These are phyloP conservation scores for Turritopsis dohrnii DNA, from an alignment of 30 jellyfish, hydroid and myxozoan species.

Conservation along the genomic window DNA sequence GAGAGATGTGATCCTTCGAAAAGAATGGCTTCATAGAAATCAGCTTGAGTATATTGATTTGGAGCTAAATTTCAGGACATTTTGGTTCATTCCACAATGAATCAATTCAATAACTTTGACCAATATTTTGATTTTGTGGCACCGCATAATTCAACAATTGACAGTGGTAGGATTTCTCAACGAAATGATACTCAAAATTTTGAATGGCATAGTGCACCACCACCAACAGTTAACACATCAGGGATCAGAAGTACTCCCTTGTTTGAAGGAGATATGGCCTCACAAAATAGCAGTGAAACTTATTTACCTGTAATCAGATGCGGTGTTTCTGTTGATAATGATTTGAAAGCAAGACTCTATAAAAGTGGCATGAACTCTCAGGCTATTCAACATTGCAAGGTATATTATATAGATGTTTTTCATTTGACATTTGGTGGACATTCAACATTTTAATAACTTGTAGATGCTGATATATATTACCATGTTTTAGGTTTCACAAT, in stretches of 20 bases:
- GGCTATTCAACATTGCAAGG: neutral
- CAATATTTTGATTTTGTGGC: constrained; percentile 22
- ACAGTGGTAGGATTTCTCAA: constrained; percentile 27
- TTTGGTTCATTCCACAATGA: neutral
- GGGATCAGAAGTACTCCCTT: neutral
- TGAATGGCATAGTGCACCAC: constrained; percentile 5
- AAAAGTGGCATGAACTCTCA: neutral
- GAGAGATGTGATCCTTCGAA: neutral
- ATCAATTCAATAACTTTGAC: neutral
- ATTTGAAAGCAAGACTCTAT: neutral
- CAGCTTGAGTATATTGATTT: neutral
- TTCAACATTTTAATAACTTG: neutral
- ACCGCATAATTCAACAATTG: constrained; percentile 55
- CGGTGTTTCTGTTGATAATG: neutral
- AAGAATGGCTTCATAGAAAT: neutral
- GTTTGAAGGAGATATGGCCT: neutral
- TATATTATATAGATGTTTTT: too few relatives aligned
- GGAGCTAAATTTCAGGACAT: neutral
- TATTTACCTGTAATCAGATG: neutral
- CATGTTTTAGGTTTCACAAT: neutral
- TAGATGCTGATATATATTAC: neutral
- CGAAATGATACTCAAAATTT: neutral
- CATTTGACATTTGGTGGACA: too few relatives aligned
- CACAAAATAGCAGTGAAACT: neutral
- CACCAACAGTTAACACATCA: constrained; percentile 32